A percentile compares a stretch with the other conserved stretches of the same genome.
phyloP scores from a whole-genome alignment of 2,113 vertebrate species.

The Perca flavescens region DNA sequence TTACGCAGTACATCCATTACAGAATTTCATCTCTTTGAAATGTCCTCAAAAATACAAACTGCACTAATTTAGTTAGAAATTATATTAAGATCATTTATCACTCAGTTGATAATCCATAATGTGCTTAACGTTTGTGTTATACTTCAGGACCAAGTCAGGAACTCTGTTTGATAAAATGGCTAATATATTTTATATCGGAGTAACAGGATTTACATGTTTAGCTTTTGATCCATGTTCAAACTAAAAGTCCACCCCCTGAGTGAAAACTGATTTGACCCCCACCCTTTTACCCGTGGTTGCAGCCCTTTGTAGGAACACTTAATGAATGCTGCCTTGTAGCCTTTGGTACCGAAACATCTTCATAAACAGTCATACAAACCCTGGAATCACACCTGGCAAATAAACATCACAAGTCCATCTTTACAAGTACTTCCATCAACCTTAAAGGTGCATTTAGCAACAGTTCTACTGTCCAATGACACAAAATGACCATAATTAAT shows the following conservation, averaged over 20 bases:
- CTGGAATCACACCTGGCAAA: not conserved
- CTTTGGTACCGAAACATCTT: slow-evolving; percentile 27
- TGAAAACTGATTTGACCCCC: slow-evolving; percentile 55
- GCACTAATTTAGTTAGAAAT: slow-evolving; percentile 13
- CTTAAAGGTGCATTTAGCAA: not conserved
- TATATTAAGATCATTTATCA: not conserved
- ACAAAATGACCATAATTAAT: not conserved
- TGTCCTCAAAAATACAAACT: not conserved
- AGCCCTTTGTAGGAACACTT: slow-evolving; percentile 68
- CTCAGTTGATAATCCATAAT: slow-evolving; percentile 15
- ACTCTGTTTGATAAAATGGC: slow-evolving; percentile 9
- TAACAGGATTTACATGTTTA: slow-evolving; percentile 10
- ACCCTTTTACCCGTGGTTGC: slow-evolving; percentile 36
- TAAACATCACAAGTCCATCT: slow-evolving; percentile 20
- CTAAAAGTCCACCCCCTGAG: slow-evolving; percentile 65
- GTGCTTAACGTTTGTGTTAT: slow-evolving; percentile 21
- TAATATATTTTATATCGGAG: not conserved
- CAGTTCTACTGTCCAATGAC: not conserved
- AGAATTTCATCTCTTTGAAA: not conserved
- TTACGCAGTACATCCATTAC: not conserved
- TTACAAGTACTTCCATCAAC: not conserved
- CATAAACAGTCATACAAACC: slow-evolving; percentile 56
- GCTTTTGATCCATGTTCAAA: slow-evolving; percentile 1
- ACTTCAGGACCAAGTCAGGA: slow-evolving; percentile 1
- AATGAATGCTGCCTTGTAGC: slow-evolving; percentile 38